Base-by-base conservation (phyloP, 2,888 invertebrate genomes). In the Platerodrilus igneus region DNA sequence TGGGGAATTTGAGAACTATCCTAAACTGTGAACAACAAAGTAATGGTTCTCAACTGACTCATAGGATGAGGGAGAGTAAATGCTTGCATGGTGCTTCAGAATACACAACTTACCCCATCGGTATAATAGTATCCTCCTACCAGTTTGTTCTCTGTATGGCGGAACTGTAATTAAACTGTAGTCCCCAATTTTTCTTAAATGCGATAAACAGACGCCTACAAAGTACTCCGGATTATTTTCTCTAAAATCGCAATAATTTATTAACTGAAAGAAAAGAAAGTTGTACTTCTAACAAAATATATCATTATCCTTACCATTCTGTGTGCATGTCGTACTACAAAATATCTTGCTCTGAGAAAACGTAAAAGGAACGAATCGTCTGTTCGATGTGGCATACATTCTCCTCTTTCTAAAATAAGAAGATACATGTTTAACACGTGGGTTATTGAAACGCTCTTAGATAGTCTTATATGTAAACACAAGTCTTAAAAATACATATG, bases 81-180 rank as follows among this genome's bases (percentile, higher is more conserved):
- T 22, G n/a, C n/a, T 10, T 4, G 22, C 4, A n/a, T n/a, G n/a
- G n/a, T n/a, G n/a, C n/a, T n/a, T n/a, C n/a, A n/a, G n/a, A n/a
- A 16, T 10, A 19, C 15, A 11, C 17, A 20, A 33, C 65, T 59
- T 59, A 78, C 83, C 83, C 50, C 87, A 72, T 61, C 83, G 78
- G 59, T 81, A 85, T 30, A 86, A 70, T 55, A 86, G 73, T 49
- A 86, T 73, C 32, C 88, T 73, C 42, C 83, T 72, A 2, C 85
- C 87, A 41, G 76, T 75, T 59, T 85, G 84, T 48, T 86, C 87
- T 17, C 79, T 73, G 58, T 87, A 86, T 0, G 86, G 85, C 0
- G 86, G 81, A 2, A 85, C 86, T 1, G 80, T 74, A 25, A 88
- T 70, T 2, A 87, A 71, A 45, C 80, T 74, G 5, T 79, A 74